phyloP scores from a whole-genome alignment of 2,888 invertebrate genomes.

The Acrobeloides nanus region DNA sequence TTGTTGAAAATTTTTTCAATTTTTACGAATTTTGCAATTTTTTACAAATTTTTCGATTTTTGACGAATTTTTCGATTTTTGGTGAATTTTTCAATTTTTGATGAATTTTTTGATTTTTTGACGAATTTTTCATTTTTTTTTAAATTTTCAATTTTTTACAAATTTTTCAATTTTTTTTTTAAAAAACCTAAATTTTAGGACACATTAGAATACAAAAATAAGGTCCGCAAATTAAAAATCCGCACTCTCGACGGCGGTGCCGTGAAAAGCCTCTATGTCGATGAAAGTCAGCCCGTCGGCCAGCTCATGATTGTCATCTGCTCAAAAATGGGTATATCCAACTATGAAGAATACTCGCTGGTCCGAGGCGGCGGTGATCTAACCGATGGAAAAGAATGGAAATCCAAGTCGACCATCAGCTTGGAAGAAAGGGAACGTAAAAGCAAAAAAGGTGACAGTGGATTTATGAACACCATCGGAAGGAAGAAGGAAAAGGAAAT shows the following conservation, averaged over 20 bases:
- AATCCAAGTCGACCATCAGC: no score
- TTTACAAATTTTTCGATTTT: no score
- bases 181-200: no score
- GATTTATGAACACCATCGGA: slow-evolving; percentile 63
- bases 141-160: no score
- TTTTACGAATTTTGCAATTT: no score
- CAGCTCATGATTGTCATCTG: slow-evolving; percentile 98
- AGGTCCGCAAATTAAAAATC: slow-evolving; percentile 75
- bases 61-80: no score
- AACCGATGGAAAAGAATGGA: slow-evolving; percentile 13
- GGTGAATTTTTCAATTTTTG: no score
- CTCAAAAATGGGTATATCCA: slow-evolving; percentile 92
- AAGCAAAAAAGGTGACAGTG: slow-evolving; percentile 17
- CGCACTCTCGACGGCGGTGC: slow-evolving; percentile 88
- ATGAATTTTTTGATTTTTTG: no score
- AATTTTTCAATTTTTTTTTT: no score
- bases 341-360: slow-evolving; percentile 94
- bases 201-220: slow-evolving; percentile 83
- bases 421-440: slow-evolving; percentile 9
- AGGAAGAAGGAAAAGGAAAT: slow-evolving; percentile 70
- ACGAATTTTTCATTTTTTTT: no score
- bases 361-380: slow-evolving; percentile 67
- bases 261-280: slow-evolving; percentile 88
- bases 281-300: slow-evolving; percentile 92
- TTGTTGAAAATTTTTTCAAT: no score